Percentiles rank a stretch among this genome's conserved stretches.
These are phyloP conservation scores for Gymnocypris eckloni DNA, from an alignment of 2,797 vertebrate species.

Conservation along the genomic window DNA sequence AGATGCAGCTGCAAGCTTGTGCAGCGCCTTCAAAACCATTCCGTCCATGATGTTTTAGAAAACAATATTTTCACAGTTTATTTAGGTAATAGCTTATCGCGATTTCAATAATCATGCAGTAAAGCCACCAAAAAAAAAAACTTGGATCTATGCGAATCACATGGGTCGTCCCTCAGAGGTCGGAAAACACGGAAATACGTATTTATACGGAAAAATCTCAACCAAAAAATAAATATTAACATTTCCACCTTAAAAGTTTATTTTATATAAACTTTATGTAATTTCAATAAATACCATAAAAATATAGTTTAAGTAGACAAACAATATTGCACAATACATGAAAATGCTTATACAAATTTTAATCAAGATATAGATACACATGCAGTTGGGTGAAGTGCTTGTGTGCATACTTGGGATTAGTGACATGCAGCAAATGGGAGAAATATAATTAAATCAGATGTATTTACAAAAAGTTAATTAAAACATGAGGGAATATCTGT, in stretches of 20 bases:
- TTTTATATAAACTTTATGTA: constrained; percentile 39
- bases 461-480: constrained; percentile 20
- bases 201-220: neutral
- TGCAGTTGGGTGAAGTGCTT: constrained; percentile 52
- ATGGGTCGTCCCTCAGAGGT: too few species aligned
- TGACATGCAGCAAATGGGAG: constrained; percentile 16
- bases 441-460: constrained; percentile 20
- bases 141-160: too few species aligned
- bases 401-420: constrained; percentile 41
- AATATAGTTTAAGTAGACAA: constrained; percentile 51
- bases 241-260: neutral
- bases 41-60: too few species aligned
- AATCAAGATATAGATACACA: constrained; percentile 49
- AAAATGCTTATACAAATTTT: constrained; percentile 47
- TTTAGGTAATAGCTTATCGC: too few species aligned
- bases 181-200: too few species aligned
- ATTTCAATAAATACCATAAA: constrained; percentile 58
- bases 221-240: constrained; percentile 27
- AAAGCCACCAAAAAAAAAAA: too few species aligned
- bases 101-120: too few species aligned
- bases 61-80: too few species aligned
- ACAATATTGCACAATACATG: constrained; percentile 58
- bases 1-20: too few species aligned
- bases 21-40: too few species aligned
- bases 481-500: constrained; percentile 29